These are phyloP conservation scores for Morus bassanus DNA, from an alignment of 2,797 vertebrate genomes.

Conservation along the genomic window DNA sequence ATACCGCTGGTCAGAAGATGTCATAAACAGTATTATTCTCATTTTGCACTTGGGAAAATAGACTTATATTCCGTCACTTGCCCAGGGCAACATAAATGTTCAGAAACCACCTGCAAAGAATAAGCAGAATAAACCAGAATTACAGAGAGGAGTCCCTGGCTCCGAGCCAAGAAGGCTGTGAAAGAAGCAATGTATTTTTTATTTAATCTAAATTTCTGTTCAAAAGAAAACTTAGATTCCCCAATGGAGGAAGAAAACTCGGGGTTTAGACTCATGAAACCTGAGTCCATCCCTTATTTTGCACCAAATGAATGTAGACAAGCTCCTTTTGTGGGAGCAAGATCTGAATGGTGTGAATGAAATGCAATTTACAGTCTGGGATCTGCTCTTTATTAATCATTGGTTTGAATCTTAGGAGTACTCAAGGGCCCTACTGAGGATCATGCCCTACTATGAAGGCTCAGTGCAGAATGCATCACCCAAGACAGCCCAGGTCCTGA, in stretches of 20 bases:
- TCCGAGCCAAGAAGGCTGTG: slow-evolving; percentile 19
- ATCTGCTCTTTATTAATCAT: slow-evolving; percentile 63
- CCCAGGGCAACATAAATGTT: neutral
- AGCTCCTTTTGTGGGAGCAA: neutral
- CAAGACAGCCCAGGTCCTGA: neutral
- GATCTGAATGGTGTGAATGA: slow-evolving; percentile 45
- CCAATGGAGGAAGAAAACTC: slow-evolving; percentile 29
- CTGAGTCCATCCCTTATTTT: slow-evolving; percentile 46
- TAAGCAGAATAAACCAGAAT: slow-evolving; percentile 29
- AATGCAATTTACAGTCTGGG: slow-evolving; percentile 24
- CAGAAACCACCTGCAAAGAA: slow-evolving; percentile 54
- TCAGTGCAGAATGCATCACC: neutral
- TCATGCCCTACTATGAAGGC: neutral
- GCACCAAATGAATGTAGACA: slow-evolving; percentile 51
- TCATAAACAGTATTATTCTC: neutral
- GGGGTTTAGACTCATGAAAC: slow-evolving; percentile 35
- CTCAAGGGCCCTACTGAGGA: slow-evolving; percentile 1
- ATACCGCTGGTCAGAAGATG: neutral
- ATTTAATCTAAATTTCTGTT: slow-evolving; percentile 57
- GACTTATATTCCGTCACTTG: neutral
- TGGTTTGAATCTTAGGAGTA: slow-evolving; percentile 23
- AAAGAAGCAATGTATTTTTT: slow-evolving; percentile 50
- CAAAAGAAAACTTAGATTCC: slow-evolving; percentile 57
- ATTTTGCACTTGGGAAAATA: neutral
- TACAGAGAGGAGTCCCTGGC: neutral